Percentiles rank a stretch among this genome's conserved stretches.
phyloP scores from a whole-genome alignment of 2,797 vertebrate genomes.

The Coregonus suidteri region DNA sequence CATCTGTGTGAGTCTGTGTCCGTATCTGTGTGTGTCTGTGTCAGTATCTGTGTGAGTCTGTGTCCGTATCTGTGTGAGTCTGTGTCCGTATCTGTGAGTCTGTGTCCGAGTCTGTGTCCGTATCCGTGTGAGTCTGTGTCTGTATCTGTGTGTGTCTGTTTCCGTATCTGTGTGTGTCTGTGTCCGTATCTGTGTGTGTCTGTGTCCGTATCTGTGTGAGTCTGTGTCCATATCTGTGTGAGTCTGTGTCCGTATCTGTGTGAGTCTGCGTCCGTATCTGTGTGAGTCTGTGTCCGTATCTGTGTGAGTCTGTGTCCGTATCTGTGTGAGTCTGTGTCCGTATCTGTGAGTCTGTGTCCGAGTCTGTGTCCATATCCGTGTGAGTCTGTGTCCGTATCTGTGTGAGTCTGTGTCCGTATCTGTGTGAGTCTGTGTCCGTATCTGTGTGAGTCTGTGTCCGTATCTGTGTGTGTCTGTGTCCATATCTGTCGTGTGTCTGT shows the following conservation, averaged over 20 bases:
- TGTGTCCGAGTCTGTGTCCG: no score
- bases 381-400: not conserved
- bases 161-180: not conserved
- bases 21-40: no score
- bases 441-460: no score
- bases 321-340: not conserved
- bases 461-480: no score
- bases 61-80: no score
- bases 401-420: not conserved
- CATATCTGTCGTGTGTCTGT: no score
- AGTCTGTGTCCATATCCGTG: not conserved
- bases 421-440: not conserved
- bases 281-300: not conserved
- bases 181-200: no score
- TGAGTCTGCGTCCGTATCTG: not conserved
- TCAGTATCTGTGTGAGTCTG: no score
- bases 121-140: not conserved
- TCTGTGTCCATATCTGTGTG: not conserved
- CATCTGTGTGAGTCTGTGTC: no score
- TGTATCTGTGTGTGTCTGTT: not conserved
- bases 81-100: not conserved
- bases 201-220: not conserved
- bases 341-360: not conserved
- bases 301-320: not conserved
- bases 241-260: not conserved